Conservation (phyloP, 1,140 invertebrate genomes). For the Daktulosphaira vitifoliae region DNA sequence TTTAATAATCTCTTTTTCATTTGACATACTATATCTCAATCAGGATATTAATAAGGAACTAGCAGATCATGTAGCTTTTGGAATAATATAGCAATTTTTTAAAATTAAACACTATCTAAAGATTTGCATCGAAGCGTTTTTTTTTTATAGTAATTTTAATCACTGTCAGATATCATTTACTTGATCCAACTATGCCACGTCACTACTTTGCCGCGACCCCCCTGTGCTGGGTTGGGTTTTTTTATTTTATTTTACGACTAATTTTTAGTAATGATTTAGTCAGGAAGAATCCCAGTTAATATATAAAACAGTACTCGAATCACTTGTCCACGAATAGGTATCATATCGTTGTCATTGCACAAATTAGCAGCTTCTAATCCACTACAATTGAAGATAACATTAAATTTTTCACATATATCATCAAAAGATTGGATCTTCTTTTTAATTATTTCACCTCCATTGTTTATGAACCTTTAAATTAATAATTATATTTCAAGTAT, state of each 20-base stretch:
- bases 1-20: neutral
- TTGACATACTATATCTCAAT: too few relatives aligned
- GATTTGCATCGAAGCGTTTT: too few relatives aligned
- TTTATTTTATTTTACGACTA: neutral
- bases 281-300: neutral
- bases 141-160: too few relatives aligned
- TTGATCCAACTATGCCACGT: too few relatives aligned
- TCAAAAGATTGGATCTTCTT: constrained; percentile 35
- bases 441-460: constrained; percentile 35
- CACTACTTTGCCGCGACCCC: too few relatives aligned
- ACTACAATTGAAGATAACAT: constrained; percentile 81
- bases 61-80: too few relatives aligned
- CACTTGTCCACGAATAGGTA: constrained; percentile 83
- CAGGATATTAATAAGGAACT: too few relatives aligned
- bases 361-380: constrained; percentile 72
- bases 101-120: too few relatives aligned
- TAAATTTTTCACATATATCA: constrained; percentile 48
- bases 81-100: too few relatives aligned
- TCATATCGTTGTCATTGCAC: constrained; percentile 63
- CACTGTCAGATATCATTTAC: too few relatives aligned
- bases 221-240: neutral
- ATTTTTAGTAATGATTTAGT: constrained; percentile 20
- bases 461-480: constrained; percentile 30
- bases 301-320: constrained; percentile 59
- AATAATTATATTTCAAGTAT: neutral